Base-by-base conservation (phyloP, 2,888 invertebrate genomes). In the Dyspetes luteomarginatus region DNA sequence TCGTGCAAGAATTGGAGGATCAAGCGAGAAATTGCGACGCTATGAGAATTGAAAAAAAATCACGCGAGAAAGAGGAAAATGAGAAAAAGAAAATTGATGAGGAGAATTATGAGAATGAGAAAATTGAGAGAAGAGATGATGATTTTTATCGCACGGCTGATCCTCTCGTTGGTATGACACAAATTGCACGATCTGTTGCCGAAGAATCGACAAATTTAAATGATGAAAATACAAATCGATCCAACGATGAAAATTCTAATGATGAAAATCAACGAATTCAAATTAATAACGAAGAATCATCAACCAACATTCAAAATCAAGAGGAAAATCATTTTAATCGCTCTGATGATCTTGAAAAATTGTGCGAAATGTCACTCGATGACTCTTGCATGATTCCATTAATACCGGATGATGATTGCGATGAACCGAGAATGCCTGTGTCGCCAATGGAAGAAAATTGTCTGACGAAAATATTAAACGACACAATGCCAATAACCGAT, bases 401-500 rank as follows among this genome's bases (percentile, higher is more conserved):
- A 12, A 86, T 88, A 17, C 83, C 86, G 4, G 85, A 78, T 36
- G 86, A 84, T 4, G 82, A 77, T 28, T 76, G 64, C 30, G 87
- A 88, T 55, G 88, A 88, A 55, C 85, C 87, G 1, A 85, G 83
- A 80, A 86, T 87, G 79, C 86, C 86, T 1, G 85, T 82, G 0
- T 80, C 85, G 2, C 87, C 88, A 4, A 88, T 87, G 83, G 89
- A 88, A 15, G 87, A 82, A 1, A 88, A 88, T 68, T 87, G 86
- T 55, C 75, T 89, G 9, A 87, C 87, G 3, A 88, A 88, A 67
- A 84, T 88, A 1, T 83, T 88, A 5, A 88, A 88, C 60, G 85
- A 88, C 19, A 85, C 86, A 36, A 56, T 86, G 36, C 87, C 89
- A 3, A 87, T 88, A 17, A 86, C 85, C 0, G 85, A 86, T 69